Percentiles rank a stretch among this genome's conserved stretches.
phyloP scores from a whole-genome alignment of 2,113 vertebrate genomes.

The Nothocercus nigrocapillus region DNA sequence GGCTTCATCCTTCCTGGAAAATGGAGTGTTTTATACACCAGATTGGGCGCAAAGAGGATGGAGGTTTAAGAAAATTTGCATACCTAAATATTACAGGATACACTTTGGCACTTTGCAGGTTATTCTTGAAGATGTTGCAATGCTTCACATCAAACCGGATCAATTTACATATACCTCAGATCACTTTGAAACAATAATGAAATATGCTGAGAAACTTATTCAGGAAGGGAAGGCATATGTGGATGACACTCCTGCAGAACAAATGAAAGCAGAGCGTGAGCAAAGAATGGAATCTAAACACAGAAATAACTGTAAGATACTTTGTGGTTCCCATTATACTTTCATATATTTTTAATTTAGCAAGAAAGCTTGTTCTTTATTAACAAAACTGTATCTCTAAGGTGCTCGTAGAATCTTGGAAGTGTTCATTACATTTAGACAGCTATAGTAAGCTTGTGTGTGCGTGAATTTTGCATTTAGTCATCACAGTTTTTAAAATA shows the following conservation, averaged over 20 bases:
- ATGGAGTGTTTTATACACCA: not conserved
- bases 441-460: not conserved
- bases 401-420: not conserved
- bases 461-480: not conserved
- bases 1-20: not conserved
- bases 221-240: conserved; percentile 92
- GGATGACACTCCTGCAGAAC: conserved; percentile 92
- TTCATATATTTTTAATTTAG: not conserved
- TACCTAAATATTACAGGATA: not conserved
- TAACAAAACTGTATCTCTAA: not conserved
- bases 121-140: conserved; percentile 95
- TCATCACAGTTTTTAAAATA: not conserved
- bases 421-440: not conserved
- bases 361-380: not conserved
- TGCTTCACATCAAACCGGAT: conserved; percentile 96
- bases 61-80: not conserved
- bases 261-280: conserved; percentile 96
- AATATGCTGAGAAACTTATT: conserved; percentile 90
- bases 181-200: conserved; percentile 91
- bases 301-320: conserved; percentile 88
- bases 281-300: conserved; percentile 90
- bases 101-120: conserved; percentile 79
- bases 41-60: not conserved
- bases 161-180: conserved; percentile 98
- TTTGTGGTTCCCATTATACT: not conserved